Evolutionary conservation across 2,888 invertebrate species (phyloP).

Genomic region (Stenchaetothrips biformis): DNA sequence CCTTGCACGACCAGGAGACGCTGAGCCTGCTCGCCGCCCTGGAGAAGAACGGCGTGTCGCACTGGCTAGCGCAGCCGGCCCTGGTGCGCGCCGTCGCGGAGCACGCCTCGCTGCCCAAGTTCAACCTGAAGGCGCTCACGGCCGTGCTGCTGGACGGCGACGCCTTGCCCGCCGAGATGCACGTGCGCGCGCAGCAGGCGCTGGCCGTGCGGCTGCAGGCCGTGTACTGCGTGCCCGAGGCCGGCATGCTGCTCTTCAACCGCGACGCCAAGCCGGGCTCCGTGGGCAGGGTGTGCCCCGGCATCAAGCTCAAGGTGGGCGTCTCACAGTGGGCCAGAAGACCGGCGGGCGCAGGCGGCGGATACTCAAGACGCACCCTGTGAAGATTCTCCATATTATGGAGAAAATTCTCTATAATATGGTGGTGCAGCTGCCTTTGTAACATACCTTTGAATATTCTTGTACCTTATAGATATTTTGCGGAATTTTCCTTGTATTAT

Average conservation of each 20-base stretch:
- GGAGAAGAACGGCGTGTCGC: conserved; percentile 19
- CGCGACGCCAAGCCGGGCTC: conserved; percentile 6
- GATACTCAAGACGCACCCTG: too few relatives aligned
- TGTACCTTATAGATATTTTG: too few relatives aligned
- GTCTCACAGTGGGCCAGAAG: neutral
- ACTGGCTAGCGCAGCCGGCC: conserved; percentile 2
- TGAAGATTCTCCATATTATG: too few relatives aligned
- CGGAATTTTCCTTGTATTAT: too few relatives aligned
- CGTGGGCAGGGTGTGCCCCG: conserved; percentile 6
- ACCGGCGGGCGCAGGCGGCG: too few relatives aligned
- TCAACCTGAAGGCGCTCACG: conserved; percentile 10
- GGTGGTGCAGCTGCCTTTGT: too few relatives aligned
- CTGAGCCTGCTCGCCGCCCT: conserved; percentile 1
- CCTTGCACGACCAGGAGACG: neutral
- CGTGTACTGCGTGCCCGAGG: conserved; percentile 20
- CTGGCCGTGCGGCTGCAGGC: conserved; percentile 16
- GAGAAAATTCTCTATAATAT: too few relatives aligned
- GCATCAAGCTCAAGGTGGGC: neutral
- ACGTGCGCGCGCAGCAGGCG: conserved; percentile 19
- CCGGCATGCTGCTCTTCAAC: conserved; percentile 19
- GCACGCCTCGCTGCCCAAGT: conserved; percentile 4
- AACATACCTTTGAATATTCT: too few relatives aligned
- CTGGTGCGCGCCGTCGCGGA: neutral
- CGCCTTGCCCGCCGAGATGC: neutral
- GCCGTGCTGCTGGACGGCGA: conserved; percentile 21